Evolutionary conservation across 2,888 invertebrate genomes (phyloP), one percentile per base, ranked within the genome.

Genomic region (Spisula solida): DNA sequence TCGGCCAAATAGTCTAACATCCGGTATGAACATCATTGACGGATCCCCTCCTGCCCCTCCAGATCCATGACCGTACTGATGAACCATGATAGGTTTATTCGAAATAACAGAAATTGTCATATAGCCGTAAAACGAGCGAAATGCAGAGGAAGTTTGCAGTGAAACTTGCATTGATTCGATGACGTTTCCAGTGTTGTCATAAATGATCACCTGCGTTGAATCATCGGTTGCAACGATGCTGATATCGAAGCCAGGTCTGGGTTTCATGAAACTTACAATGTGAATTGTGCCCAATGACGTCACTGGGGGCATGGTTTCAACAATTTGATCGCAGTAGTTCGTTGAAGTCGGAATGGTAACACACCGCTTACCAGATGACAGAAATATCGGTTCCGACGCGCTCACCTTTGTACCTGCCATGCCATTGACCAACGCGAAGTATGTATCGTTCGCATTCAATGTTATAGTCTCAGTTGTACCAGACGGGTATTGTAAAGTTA

Each of bases 21-120:
- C 83, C 2, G 83, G 66, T 29, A 83, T 51, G 47, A 83, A 29
- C 83, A 75, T 83, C 83, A 83, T 83, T 51, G 83, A 83, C 5
- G 83, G 83, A 31, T 83, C 83, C 0, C 83, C 83, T 5, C 18
- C 12, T 14, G 51, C 51, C 1, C 20, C 14, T 0, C 18, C 1
- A 29, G 75, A 75, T 6, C 83, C 83, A n/a, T 83, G 83, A 31
- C 83, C 83, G 20, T 75, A 83, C 20, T 75, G 75, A 48, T 70
- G 70, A 18, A 83, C 75, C 29, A 83, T 70, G 10, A 83, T 29
- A 1, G 83, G 83, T 4, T 60, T 48, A 29, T 48, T 18, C 5
- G 75, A 66, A 12, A 75, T 29, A 4, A 83, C 20, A 29, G 51
- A 48, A 51, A 83, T 51, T 5, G 75, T 75, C 29, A 6, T 20